Conservation (phyloP, 2,888 invertebrate species). For the Magallana nippona region DNA sequence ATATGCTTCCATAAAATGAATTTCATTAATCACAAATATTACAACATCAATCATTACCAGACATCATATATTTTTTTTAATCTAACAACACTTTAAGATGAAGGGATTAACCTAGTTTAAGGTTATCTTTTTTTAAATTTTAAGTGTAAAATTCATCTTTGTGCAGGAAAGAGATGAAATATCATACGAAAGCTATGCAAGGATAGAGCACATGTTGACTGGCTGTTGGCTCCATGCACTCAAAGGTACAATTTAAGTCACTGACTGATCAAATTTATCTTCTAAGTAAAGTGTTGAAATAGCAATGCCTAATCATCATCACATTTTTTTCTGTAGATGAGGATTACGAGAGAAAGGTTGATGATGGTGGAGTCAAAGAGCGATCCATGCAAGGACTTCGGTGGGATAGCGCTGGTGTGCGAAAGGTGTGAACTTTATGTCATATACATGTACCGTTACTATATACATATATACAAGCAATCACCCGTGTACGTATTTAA, state of each 20-base stretch:
- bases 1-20: no score
- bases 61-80: no score
- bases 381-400: slow-evolving; percentile 77
- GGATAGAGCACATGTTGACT: slow-evolving; percentile 79
- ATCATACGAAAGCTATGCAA: slow-evolving; percentile 78
- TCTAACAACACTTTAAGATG: no score
- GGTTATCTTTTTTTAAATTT: neutral
- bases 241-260: slow-evolving; percentile 69
- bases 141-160: neutral
- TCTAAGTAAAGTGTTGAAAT: no score
- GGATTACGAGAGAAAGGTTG: slow-evolving; percentile 75
- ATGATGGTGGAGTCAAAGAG: slow-evolving; percentile 69
- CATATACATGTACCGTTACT: no score
- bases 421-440: slow-evolving; percentile 70
- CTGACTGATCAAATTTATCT: no score
- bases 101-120: no score
- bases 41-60: no score
- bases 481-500: neutral
- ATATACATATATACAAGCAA: neutral
- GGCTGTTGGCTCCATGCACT: slow-evolving; percentile 80
- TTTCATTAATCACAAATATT: no score
- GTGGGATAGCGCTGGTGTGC: slow-evolving; percentile 79
- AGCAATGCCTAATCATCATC: no score
- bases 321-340: slow-evolving; percentile 68
- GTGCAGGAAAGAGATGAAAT: slow-evolving; percentile 78